Evolutionary conservation across 2,113 vertebrate species (phyloP).

Genomic region (Athene cunicularia): DNA sequence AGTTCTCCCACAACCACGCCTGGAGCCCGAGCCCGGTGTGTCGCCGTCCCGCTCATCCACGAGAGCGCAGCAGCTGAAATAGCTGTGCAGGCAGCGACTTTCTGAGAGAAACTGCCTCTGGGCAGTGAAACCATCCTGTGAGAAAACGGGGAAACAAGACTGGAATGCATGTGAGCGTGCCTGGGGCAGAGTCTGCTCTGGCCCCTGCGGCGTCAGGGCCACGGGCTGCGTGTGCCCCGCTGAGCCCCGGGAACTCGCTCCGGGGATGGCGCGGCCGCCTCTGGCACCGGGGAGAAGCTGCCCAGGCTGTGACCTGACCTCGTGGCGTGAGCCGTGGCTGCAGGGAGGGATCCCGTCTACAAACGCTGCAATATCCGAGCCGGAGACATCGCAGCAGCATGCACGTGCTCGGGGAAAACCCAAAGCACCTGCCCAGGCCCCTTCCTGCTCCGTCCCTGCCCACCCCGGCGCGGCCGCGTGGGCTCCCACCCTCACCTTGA

Average conservation of each 20-base stretch:
- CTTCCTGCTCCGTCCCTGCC: neutral
- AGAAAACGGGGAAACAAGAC: neutral
- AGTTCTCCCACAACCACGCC: neutral
- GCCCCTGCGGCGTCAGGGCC: neutral
- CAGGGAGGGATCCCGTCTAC: fast-evolving
- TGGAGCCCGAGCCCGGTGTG: neutral
- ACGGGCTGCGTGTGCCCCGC: neutral
- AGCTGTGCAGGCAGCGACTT: neutral
- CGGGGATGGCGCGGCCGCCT: fast-evolving
- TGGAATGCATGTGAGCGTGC: fast-evolving
- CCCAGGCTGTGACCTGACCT: neutral
- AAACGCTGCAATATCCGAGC: neutral
- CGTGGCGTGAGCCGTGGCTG: fast-evolving
- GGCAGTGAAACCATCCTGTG: neutral
- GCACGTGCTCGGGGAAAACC: fast-evolving
- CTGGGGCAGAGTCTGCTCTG: neutral
- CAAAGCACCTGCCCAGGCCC: neutral
- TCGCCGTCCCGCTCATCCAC: neutral
- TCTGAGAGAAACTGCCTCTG: fast-evolving
- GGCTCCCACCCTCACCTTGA: constrained; percentile 82
- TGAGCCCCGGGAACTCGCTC: neutral
- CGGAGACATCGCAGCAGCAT: neutral
- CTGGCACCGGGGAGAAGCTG: neutral
- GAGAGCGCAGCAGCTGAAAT: neutral
- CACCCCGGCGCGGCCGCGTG: fast-evolving